Percentiles rank a stretch among this genome's conserved stretches.
Evolutionary conservation across 2,113 vertebrate genomes (phyloP).

Genomic region (Chelonoidis abingdonii): DNA sequence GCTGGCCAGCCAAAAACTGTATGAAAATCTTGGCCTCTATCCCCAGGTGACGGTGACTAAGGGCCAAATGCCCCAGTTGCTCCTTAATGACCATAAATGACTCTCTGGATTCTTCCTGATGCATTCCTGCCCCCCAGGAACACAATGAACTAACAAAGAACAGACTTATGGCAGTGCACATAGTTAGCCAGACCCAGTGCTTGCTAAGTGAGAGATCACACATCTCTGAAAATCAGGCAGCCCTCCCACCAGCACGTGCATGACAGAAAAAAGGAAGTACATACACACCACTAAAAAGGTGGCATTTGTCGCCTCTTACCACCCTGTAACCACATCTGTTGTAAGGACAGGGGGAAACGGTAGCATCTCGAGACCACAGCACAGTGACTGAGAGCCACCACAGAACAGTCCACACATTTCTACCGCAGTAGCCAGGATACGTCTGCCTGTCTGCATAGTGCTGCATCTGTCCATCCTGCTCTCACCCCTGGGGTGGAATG

Average conservation of each 20-base stretch:
- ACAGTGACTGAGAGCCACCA: neutral
- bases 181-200: neutral
- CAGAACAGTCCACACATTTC: neutral
- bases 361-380: neutral
- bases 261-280: neutral
- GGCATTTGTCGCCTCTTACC: neutral
- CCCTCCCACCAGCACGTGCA: neutral
- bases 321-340: neutral
- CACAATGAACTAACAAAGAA: neutral
- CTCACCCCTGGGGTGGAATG: neutral
- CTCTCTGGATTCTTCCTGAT: neutral
- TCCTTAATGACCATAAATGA: neutral
- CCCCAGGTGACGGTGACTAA: neutral
- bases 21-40: neutral
- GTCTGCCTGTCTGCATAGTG: neutral
- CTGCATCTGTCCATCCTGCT: neutral
- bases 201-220: neutral
- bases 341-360: rapidly evolving
- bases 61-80: neutral
- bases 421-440: neutral
- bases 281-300: neutral
- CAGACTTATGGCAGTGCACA: neutral
- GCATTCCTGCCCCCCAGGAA: neutral
- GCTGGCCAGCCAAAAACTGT: neutral
- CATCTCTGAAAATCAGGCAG: neutral